Evolutionary conservation across 2,797 vertebrate species (phyloP).

Genomic region (Poeciliopsis presidionis): DNA sequence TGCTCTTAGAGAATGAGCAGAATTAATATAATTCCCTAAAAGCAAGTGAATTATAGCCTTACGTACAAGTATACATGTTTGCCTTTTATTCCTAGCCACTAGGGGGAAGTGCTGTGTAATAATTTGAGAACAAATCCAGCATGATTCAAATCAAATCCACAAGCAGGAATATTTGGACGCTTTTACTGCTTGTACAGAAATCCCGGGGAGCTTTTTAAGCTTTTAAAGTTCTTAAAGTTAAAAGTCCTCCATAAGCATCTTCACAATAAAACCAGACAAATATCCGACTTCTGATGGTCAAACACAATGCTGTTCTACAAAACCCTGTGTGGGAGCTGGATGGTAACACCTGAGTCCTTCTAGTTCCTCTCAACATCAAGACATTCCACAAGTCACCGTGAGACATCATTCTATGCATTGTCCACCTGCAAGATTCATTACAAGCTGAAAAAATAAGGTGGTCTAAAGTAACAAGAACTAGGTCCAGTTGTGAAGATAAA

Average conservation of each 20-base stretch:
- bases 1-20: slow-evolving; percentile 3
- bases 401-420: slow-evolving; percentile 83
- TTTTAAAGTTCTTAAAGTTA: slow-evolving; percentile 65
- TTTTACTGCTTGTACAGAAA: slow-evolving; percentile 4
- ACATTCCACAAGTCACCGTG: slow-evolving; percentile 83
- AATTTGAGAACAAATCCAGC: slow-evolving; percentile 25
- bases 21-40: background rate
- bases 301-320: background rate
- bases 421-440: slow-evolving; percentile 74
- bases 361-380: slow-evolving; percentile 86
- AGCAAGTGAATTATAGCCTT: background rate
- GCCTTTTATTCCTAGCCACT: slow-evolving; percentile 38
- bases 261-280: slow-evolving; percentile 31
- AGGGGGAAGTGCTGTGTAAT: slow-evolving; percentile 44
- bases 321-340: background rate
- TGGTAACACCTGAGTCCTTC: slow-evolving; percentile 84
- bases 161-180: slow-evolving; percentile 12
- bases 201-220: background rate
- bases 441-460: slow-evolving; percentile 4
- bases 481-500: background rate
- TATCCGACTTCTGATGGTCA: background rate
- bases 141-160: slow-evolving; percentile 12
- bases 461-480: background rate
- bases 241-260: slow-evolving; percentile 87
- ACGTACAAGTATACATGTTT: slow-evolving; percentile 1